These are phyloP conservation scores for Standfussiana lucernea DNA, from an alignment of 2,888 invertebrate species.

Conservation along the genomic window DNA sequence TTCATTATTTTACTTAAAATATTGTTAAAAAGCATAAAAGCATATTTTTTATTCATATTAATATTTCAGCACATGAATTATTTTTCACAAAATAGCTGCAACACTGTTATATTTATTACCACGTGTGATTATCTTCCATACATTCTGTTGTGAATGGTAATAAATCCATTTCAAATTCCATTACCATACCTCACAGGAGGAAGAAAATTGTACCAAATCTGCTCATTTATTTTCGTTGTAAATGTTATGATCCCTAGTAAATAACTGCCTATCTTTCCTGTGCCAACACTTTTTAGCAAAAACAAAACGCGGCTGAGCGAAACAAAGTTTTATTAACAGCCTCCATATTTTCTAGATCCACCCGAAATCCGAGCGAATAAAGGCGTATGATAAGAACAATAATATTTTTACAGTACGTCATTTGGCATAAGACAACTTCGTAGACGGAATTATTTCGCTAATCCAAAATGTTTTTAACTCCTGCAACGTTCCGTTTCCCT, in stretches of 20 bases:
- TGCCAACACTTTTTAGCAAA: conserved; percentile 16
- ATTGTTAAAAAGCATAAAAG: conserved; percentile 5
- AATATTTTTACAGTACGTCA: conserved; percentile 56
- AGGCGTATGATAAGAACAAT: conserved; percentile 52
- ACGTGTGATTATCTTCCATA: conserved; percentile 1
- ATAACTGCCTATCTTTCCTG: conserved; percentile 22
- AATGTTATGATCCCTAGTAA: conserved; percentile 42
- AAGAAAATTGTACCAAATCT: conserved; percentile 36
- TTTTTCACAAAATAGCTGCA: conserved; percentile 12
- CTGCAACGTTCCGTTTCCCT: conserved; percentile 50
- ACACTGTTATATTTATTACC: conserved; percentile 12
- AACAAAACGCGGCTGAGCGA: conserved; percentile 8
- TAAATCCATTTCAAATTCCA: conserved; percentile 45
- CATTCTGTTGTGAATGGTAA: conserved; percentile 18
- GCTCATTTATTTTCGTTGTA: conserved; percentile 40
- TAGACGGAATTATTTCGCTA: conserved; percentile 57
- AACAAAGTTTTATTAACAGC: conserved; percentile 46
- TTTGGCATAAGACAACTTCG: conserved; percentile 43
- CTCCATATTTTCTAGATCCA: conserved; percentile 26
- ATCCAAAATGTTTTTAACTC: conserved; percentile 64
- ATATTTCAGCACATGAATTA: conserved; percentile 1
- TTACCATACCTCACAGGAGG: conserved; percentile 18
- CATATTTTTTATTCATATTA: neutral
- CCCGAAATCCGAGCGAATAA: conserved; percentile 38
- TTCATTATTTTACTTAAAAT: conserved; percentile 24